Conservation (phyloP, 2,797 vertebrate genomes). For the Crotalus adamanteus region DNA sequence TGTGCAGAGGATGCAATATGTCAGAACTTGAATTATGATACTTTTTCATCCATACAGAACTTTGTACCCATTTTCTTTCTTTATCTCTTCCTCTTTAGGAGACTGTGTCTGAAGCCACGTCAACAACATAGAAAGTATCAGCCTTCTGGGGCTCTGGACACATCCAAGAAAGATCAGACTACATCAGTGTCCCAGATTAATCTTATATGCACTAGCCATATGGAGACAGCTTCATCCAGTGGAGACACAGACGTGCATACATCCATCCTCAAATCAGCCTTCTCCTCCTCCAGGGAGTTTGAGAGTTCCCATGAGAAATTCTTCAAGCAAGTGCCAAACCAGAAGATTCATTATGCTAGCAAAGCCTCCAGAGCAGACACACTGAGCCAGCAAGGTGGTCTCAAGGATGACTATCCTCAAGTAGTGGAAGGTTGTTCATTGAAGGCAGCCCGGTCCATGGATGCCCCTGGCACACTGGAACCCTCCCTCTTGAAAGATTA, state of each 20-base stretch:
- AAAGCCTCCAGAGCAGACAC: constrained; percentile 71
- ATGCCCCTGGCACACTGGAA: constrained; percentile 80
- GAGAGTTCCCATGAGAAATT: constrained; percentile 84
- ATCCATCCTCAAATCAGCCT: constrained; percentile 77
- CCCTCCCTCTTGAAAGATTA: constrained; percentile 78
- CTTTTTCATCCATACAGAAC: background rate
- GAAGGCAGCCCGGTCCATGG: constrained; percentile 84
- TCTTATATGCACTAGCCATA: constrained; percentile 88
- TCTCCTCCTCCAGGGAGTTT: constrained; percentile 83
- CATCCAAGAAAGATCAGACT: constrained; percentile 88
- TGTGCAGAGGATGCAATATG: background rate
- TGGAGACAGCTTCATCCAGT: constrained; percentile 79
- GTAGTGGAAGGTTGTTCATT: constrained; percentile 81
- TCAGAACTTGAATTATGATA: background rate
- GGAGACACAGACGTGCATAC: constrained; percentile 78
- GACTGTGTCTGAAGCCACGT: constrained; percentile 91
- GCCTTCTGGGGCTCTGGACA: constrained; percentile 75
- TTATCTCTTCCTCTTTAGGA: constrained; percentile 66
- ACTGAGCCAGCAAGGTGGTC: constrained; percentile 64
- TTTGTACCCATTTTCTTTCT: background rate
- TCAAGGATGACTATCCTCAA: constrained; percentile 58
- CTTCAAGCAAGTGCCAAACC: constrained; percentile 78
- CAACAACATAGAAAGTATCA: constrained; percentile 89
- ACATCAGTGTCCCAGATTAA: constrained; percentile 93
- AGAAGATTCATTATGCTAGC: constrained; percentile 75